These are phyloP conservation scores for Ceratotherium simum DNA, from an alignment of 2,113 vertebrate species.

Conservation along the genomic window DNA sequence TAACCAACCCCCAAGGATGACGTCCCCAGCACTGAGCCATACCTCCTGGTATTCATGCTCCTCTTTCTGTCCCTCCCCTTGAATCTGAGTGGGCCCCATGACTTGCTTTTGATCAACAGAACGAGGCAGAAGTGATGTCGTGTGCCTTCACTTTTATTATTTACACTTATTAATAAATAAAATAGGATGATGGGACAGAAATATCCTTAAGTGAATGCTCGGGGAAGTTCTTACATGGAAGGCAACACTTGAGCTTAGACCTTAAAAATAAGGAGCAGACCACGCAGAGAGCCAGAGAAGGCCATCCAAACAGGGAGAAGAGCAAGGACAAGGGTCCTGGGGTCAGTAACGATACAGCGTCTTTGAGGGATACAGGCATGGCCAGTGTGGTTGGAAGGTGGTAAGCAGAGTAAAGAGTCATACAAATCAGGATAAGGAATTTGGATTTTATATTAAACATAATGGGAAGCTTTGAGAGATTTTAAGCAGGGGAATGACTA, in stretches of 20 bases:
- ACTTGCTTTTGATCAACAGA: not conserved
- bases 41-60: not conserved
- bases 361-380: not conserved
- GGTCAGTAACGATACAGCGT: not conserved
- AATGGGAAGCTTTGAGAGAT: not conserved
- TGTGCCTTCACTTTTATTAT: not conserved
- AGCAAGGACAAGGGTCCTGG: not conserved
- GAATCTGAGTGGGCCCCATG: not conserved
- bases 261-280: not conserved
- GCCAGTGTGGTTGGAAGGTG: not conserved
- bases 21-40: not conserved
- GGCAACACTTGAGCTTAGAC: not conserved
- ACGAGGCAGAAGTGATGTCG: not conserved
- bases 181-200: not conserved
- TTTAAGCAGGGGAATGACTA: not conserved
- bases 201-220: not conserved
- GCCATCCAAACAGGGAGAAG: not conserved
- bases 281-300: not conserved
- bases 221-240: not conserved
- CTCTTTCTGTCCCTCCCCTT: not conserved
- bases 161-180: slow-evolving; percentile 17
- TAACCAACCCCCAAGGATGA: not conserved
- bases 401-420: not conserved
- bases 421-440: not conserved
- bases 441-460: not conserved